These are phyloP conservation scores for Oeneis ivallda DNA, from an alignment of 2,888 invertebrate species.

Conservation along the genomic window DNA sequence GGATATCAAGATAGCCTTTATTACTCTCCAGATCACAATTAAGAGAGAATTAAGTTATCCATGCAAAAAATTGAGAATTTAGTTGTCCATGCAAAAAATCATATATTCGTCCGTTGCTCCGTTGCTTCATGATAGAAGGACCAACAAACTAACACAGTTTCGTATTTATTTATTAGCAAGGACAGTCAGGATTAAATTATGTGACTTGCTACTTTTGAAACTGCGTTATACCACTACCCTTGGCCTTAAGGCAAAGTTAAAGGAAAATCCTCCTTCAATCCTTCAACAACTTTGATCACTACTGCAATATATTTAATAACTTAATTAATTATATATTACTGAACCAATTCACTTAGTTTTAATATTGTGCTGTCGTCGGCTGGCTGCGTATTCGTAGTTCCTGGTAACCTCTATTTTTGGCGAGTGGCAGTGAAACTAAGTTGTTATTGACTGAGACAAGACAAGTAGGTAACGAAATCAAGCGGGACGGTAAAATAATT, in stretches of 20 bases:
- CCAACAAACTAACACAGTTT: background rate
- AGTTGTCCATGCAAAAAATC: too few species aligned
- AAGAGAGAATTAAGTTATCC: too few species aligned
- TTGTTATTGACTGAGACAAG: constrained; percentile 15
- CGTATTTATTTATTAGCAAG: too few species aligned
- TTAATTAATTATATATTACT: background rate
- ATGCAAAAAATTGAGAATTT: too few species aligned
- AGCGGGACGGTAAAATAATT: constrained; percentile 29
- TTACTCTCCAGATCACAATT: too few species aligned
- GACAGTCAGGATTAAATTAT: background rate
- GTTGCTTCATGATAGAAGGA: too few species aligned
- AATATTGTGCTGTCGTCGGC: background rate
- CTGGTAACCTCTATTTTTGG: background rate
- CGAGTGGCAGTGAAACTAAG: background rate
- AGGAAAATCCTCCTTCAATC: background rate
- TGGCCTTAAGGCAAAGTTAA: background rate
- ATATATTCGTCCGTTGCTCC: too few species aligned
- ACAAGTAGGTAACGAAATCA: constrained; percentile 27
- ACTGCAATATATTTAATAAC: background rate
- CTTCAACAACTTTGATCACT: background rate
- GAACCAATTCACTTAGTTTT: background rate
- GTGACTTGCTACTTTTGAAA: background rate
- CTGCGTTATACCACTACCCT: background rate
- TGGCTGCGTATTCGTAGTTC: background rate
- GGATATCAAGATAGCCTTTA: too few species aligned